These are phyloP conservation scores for Zosterops pallidus DNA, from an alignment of 2,113 vertebrate genomes.

Conservation along the genomic window DNA sequence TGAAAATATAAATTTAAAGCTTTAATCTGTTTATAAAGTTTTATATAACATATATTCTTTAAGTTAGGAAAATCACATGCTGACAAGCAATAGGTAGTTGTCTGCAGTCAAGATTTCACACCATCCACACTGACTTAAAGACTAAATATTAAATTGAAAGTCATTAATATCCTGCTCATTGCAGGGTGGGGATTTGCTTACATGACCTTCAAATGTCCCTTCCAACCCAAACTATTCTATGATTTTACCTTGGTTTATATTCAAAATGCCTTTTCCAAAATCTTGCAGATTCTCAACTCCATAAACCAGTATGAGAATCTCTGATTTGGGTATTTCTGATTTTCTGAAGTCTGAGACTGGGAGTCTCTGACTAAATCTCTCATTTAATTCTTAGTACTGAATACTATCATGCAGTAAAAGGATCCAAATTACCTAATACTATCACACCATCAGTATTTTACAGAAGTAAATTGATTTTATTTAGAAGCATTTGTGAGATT, in stretches of 20 bases:
- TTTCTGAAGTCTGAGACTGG: neutral
- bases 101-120: neutral
- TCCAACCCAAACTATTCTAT: neutral
- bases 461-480: neutral
- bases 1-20: conserved; percentile 61
- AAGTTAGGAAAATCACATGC: neutral
- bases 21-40: neutral
- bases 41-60: neutral
- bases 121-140: neutral
- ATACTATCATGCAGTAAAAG: neutral
- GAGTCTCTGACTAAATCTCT: neutral
- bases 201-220: neutral
- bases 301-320: neutral
- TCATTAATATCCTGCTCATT: neutral
- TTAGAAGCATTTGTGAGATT: neutral
- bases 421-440: neutral
- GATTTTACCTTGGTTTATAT: neutral
- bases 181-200: neutral
- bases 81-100: neutral
- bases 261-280: neutral
- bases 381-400: neutral
- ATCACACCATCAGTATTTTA: neutral
- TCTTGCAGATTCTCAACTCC: neutral
- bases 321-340: neutral
- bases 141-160: neutral